Conservation (phyloP, 2,113 vertebrate species). For the Nannospalax galili region DNA sequence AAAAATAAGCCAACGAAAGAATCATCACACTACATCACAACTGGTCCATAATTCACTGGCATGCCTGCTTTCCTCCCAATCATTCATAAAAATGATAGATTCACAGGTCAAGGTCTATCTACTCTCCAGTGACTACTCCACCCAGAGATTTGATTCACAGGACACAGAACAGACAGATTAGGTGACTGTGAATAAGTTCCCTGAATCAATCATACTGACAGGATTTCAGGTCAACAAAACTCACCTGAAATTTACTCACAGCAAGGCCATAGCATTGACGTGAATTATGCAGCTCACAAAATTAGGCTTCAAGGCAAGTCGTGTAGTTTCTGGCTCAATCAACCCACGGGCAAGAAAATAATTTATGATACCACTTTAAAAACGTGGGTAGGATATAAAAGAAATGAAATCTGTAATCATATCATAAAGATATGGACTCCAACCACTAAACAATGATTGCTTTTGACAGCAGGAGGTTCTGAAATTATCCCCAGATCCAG, state of each 20-base stretch:
- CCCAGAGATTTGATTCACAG: constrained; percentile 23
- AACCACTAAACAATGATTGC: constrained; percentile 24
- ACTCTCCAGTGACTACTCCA: constrained; percentile 20
- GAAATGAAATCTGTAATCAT: constrained; percentile 36
- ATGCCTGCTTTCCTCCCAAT: neutral
- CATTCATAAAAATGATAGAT: constrained; percentile 26
- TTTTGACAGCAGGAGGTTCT: constrained; percentile 28
- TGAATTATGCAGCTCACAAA: constrained; percentile 1
- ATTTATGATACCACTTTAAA: constrained; percentile 39
- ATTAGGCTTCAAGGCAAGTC: neutral
- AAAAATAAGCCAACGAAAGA: neutral
- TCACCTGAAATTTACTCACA: constrained; percentile 46
- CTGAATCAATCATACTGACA: constrained; percentile 37
- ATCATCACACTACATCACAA: neutral
- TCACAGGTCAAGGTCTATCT: neutral
- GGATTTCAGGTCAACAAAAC: constrained; percentile 33
- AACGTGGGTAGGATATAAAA: neutral
- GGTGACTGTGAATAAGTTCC: neutral
- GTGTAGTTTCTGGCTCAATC: neutral
- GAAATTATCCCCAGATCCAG: constrained; percentile 29
- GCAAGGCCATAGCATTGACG: neutral
- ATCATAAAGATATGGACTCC: constrained; percentile 37
- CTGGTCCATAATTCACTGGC: neutral
- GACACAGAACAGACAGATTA: neutral
- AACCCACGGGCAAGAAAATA: neutral